phyloP scores from a whole-genome alignment of 2,797 vertebrate species.

The Lemur catta region DNA sequence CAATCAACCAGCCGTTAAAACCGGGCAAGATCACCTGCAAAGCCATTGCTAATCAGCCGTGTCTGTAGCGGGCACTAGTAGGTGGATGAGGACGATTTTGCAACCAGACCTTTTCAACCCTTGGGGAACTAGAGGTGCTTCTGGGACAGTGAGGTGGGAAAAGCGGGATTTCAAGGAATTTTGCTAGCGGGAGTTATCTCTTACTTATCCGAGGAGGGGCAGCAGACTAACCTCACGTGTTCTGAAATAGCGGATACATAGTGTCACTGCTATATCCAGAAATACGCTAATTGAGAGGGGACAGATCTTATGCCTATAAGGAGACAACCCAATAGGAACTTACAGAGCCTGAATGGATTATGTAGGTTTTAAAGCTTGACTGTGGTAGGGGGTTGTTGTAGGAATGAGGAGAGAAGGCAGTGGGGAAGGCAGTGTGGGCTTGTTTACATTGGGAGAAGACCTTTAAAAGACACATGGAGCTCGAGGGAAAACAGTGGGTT shows the following conservation, averaged over 20 bases:
- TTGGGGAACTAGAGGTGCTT: background rate
- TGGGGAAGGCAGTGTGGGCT: background rate
- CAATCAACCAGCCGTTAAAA: constrained; percentile 68
- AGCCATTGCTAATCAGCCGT: constrained; percentile 69
- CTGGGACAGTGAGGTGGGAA: background rate
- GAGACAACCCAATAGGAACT: background rate
- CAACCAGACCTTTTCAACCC: background rate
- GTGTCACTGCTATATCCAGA: background rate
- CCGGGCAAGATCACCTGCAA: constrained; percentile 70
- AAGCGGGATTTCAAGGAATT: background rate
- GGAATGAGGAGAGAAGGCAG: background rate
- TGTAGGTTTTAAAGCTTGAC: background rate
- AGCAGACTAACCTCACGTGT: background rate
- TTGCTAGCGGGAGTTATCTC: background rate
- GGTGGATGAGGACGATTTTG: background rate
- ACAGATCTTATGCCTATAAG: background rate
- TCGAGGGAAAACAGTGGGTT: background rate
- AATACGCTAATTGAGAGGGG: background rate
- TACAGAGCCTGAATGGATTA: background rate
- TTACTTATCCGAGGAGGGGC: background rate
- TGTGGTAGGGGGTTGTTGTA: background rate
- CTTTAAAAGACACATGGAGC: background rate
- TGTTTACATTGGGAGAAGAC: background rate
- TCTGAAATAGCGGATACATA: background rate
- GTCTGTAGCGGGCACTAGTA: constrained; percentile 58